Percentiles rank a stretch among this genome's conserved stretches.
These are phyloP conservation scores for Pseudomyrmex cubaensis DNA, from an alignment of 1,140 invertebrate species.

Conservation along the genomic window DNA sequence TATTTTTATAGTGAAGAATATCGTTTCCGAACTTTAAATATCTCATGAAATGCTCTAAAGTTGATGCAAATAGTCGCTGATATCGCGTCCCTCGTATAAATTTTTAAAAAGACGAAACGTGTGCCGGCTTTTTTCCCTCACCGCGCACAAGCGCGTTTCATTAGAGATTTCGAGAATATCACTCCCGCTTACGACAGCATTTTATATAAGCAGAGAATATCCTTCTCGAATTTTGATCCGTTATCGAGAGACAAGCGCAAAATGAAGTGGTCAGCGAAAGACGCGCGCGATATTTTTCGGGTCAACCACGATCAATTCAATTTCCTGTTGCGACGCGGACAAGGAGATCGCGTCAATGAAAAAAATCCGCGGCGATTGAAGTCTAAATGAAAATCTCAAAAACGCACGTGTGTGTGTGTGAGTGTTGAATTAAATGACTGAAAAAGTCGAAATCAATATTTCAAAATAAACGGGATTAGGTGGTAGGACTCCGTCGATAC, in stretches of 20 bases:
- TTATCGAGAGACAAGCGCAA: background rate
- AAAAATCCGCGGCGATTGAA: background rate
- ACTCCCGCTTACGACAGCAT: background rate
- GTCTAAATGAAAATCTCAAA: constrained; percentile 18
- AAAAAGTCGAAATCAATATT: constrained; percentile 6
- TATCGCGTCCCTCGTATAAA: background rate
- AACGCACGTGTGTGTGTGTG: background rate
- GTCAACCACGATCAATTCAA: constrained; percentile 27
- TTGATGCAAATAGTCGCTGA: constrained; percentile 17
- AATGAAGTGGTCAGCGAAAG: constrained; percentile 3
- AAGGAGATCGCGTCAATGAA: constrained; percentile 28
- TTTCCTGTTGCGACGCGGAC: constrained; percentile 25
- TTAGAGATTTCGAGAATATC: constrained; percentile 11
- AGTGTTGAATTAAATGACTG: background rate
- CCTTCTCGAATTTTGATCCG: background rate
- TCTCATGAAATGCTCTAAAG: constrained; percentile 9
- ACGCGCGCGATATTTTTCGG: constrained; percentile 1
- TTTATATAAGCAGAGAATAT: background rate
- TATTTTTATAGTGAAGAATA: background rate
- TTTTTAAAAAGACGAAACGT: constrained; percentile 1
- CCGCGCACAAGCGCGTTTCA: background rate
- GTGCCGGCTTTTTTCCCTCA: background rate
- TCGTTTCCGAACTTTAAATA: background rate
- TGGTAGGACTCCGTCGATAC: background rate
- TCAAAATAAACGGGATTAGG: background rate